Percentiles rank a stretch among this genome's conserved stretches.
These are phyloP conservation scores for Sylvilagus floridanus DNA, from an alignment of 2,797 vertebrate genomes.

Conservation along the genomic window DNA sequence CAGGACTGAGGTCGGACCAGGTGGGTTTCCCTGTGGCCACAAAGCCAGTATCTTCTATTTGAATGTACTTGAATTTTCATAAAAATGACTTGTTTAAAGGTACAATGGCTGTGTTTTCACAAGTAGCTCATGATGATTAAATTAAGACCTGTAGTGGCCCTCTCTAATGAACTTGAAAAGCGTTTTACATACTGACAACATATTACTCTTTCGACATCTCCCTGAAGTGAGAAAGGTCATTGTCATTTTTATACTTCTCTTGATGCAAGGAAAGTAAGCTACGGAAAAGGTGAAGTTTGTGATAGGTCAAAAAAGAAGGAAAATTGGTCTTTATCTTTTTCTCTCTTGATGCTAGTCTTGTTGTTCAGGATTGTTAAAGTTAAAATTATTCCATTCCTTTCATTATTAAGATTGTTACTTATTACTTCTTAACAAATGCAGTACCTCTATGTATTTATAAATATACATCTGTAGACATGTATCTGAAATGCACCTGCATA, in stretches of 20 bases:
- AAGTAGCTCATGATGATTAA: not conserved
- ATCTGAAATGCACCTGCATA: not conserved
- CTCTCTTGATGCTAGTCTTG: not conserved
- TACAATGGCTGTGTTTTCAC: not conserved
- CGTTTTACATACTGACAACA: not conserved
- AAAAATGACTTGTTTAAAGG: conserved; percentile 11
- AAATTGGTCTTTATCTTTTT: not conserved
- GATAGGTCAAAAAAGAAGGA: not conserved
- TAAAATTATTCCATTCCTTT: not conserved
- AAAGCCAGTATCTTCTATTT: not conserved
- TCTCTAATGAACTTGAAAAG: not conserved
- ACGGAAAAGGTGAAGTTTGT: not conserved
- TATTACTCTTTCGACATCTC: not conserved
- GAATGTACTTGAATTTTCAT: not conserved
- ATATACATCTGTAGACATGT: not conserved
- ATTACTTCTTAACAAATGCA: not conserved
- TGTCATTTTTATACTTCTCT: conserved; percentile 1
- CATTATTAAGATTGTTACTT: not conserved
- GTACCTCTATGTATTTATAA: not conserved
- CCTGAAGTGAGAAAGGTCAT: not conserved
- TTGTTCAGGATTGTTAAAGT: not conserved
- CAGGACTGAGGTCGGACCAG: not conserved
- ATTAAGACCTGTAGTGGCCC: not conserved
- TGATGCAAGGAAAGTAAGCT: not conserved
- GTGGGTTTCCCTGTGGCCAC: not conserved